These are phyloP conservation scores for Pseudomugil gertrudae DNA, from an alignment of 2,797 vertebrate genomes.

Conservation along the genomic window DNA sequence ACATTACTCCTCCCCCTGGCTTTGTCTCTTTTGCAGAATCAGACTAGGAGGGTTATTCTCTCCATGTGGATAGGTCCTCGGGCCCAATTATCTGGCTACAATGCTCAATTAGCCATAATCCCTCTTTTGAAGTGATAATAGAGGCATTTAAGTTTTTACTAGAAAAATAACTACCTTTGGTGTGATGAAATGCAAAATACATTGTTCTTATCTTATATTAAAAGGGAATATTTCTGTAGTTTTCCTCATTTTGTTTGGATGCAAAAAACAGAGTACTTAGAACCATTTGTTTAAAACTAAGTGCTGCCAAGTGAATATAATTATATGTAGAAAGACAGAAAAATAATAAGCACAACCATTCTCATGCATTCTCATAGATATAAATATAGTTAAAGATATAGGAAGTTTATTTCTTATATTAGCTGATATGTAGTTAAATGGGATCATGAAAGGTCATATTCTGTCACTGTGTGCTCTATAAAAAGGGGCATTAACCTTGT, in stretches of 20 bases:
- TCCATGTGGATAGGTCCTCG: slow-evolving; percentile 90
- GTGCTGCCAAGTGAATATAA: slow-evolving; percentile 7
- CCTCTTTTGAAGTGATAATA: slow-evolving; percentile 85
- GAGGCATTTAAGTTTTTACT: slow-evolving; percentile 79
- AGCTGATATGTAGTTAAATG: slow-evolving; percentile 19
- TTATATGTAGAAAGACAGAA: background rate
- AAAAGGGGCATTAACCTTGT: slow-evolving; percentile 96
- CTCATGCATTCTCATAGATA: too few relatives aligned
- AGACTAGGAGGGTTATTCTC: slow-evolving; percentile 92
- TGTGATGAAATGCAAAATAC: slow-evolving; percentile 65
- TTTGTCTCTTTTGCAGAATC: slow-evolving; percentile 90
- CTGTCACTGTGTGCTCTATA: slow-evolving; percentile 93
- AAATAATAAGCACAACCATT: slow-evolving; percentile 1
- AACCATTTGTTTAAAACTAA: background rate
- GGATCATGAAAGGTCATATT: slow-evolving; percentile 85
- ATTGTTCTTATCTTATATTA: slow-evolving; percentile 42
- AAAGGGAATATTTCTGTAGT: slow-evolving; percentile 14
- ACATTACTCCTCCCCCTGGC: slow-evolving; percentile 89
- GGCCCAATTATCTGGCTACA: slow-evolving; percentile 90
- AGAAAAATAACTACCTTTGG: slow-evolving; percentile 64
- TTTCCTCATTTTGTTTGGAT: background rate
- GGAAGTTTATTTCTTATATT: slow-evolving; percentile 5
- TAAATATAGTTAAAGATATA: too few relatives aligned
- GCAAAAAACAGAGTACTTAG: background rate
- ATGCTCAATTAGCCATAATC: slow-evolving; percentile 89